Conservation (phyloP, 2,888 invertebrate species). For the Scaptodrosophila latifasciaeformis region DNA sequence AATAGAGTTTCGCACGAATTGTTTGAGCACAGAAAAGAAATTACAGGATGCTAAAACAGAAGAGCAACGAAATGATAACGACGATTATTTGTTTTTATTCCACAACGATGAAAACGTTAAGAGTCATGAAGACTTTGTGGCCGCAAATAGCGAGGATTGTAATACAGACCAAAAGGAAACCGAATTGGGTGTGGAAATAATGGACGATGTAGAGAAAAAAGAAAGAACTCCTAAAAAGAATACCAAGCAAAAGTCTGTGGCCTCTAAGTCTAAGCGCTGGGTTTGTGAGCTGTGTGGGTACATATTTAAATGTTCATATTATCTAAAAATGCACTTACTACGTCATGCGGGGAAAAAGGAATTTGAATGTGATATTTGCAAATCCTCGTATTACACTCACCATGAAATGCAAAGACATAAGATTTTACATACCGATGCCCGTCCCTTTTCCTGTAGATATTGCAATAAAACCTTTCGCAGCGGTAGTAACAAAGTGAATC, state of each 20-base stretch:
- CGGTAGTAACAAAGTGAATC: slow-evolving; percentile 43
- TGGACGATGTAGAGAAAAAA: neutral
- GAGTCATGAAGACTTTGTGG: neutral
- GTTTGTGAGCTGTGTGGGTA: slow-evolving; percentile 51
- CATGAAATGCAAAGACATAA: slow-evolving; percentile 47
- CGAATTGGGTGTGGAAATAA: no score
- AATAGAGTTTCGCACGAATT: slow-evolving; percentile 35
- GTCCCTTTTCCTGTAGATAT: slow-evolving; percentile 43
- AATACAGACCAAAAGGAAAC: neutral
- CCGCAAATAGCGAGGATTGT: neutral
- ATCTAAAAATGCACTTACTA: slow-evolving; percentile 40
- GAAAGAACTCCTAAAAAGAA: neutral
- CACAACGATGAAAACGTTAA: neutral
- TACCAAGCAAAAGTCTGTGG: no score
- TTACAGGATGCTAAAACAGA: slow-evolving; percentile 22
- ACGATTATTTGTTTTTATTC: neutral
- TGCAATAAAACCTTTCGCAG: slow-evolving; percentile 52
- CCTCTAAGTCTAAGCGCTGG: no score
- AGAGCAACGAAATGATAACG: neutral
- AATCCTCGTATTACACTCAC: slow-evolving; percentile 39
- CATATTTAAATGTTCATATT: slow-evolving; percentile 45
- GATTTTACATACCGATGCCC: slow-evolving; percentile 39
- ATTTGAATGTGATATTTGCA: slow-evolving; percentile 43
- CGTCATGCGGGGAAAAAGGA: slow-evolving; percentile 44
- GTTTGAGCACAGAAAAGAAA: slow-evolving; percentile 32